These are phyloP conservation scores for Halcyon leucocephala DNA, from an alignment of 2,797 vertebrate genomes.

Conservation along the genomic window DNA sequence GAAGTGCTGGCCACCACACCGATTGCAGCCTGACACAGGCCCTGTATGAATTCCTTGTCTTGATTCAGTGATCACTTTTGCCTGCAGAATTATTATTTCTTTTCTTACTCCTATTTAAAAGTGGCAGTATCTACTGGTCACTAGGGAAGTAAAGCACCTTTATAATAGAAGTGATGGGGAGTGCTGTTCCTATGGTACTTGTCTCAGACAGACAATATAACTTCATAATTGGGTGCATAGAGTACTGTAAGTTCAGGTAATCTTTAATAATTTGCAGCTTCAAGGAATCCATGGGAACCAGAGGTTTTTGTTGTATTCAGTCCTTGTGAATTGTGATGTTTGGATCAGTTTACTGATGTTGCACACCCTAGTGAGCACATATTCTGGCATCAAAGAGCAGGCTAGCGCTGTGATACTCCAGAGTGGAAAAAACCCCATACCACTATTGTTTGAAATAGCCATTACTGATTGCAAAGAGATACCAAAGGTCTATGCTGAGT, in stretches of 20 bases:
- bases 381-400: conserved; percentile 78
- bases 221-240: conserved; percentile 34
- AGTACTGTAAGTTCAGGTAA: conserved; percentile 59
- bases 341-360: conserved; percentile 81
- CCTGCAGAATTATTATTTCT: neutral
- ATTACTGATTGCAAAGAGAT: conserved; percentile 80
- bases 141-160: conserved; percentile 42
- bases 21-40: neutral
- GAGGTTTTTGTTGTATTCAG: conserved; percentile 51
- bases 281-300: conserved; percentile 29
- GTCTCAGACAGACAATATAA: neutral
- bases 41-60: neutral
- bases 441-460: conserved; percentile 81
- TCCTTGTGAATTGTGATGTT: conserved; percentile 71
- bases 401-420: conserved; percentile 77
- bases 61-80: neutral
- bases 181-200: neutral
- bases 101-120: neutral
- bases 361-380: conserved; percentile 83
- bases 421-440: conserved; percentile 72
- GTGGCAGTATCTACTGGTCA: neutral
- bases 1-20: neutral
- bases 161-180: neutral
- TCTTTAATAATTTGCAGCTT: conserved; percentile 67
- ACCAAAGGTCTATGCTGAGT: conserved; percentile 54